These are phyloP conservation scores for Tachina lurida DNA, from an alignment of 2,888 invertebrate genomes.

Conservation along the genomic window DNA sequence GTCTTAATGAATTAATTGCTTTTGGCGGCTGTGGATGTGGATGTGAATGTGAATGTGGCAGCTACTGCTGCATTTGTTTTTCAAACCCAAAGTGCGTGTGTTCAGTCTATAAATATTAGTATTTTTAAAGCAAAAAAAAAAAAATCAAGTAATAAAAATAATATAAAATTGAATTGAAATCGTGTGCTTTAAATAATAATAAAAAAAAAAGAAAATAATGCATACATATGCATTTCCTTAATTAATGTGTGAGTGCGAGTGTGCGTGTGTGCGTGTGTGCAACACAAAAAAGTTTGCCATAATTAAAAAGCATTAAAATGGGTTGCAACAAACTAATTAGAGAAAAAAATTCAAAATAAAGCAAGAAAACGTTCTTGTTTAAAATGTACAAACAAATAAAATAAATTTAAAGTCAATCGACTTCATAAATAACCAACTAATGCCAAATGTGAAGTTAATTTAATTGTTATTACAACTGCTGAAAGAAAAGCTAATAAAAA, in stretches of 20 bases:
- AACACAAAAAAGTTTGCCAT: slow-evolving; percentile 32
- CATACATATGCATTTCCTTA: slow-evolving; percentile 39
- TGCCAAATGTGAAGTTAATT: background rate
- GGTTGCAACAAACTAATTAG: slow-evolving; percentile 49
- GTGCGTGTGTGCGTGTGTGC: slow-evolving; percentile 38
- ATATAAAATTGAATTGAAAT: slow-evolving; percentile 32
- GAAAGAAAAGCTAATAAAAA: background rate
- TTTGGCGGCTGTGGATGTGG: slow-evolving; percentile 58
- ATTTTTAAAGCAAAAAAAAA: slow-evolving; percentile 20
- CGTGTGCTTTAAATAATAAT: slow-evolving; percentile 46
- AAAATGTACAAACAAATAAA: background rate
- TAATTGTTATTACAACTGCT: slow-evolving; percentile 12
- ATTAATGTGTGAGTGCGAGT: slow-evolving; percentile 13
- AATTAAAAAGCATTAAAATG: slow-evolving; percentile 54
- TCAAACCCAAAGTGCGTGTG: slow-evolving; percentile 57
- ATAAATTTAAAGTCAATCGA: slow-evolving; percentile 34
- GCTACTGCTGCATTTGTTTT: slow-evolving; percentile 23
- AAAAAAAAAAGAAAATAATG: slow-evolving; percentile 35
- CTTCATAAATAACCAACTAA: slow-evolving; percentile 48
- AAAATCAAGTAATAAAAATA: slow-evolving; percentile 3
- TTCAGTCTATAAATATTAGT: slow-evolving; percentile 65
- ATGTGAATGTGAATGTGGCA: slow-evolving; percentile 21
- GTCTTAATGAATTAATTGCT: slow-evolving; percentile 70
- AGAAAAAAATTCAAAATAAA: slow-evolving; percentile 4
- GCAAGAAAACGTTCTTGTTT: slow-evolving; percentile 5